Percentiles rank a stretch among this genome's conserved stretches.
Evolutionary conservation across 2,797 vertebrate species (phyloP).

Genomic region (Melanotaenia nigrans): DNA sequence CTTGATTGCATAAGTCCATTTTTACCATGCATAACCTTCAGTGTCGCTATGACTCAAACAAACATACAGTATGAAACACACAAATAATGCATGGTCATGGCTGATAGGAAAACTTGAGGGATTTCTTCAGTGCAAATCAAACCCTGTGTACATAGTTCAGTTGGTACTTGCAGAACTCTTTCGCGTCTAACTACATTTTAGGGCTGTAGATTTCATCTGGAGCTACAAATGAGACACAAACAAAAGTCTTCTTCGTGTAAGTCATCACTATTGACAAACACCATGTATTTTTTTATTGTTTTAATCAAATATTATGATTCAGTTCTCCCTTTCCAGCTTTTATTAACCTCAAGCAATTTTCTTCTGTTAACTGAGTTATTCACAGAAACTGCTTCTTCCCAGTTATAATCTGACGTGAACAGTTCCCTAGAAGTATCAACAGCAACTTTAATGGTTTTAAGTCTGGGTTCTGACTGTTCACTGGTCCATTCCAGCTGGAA

Average conservation of each 20-base stretch:
- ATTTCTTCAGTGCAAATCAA: neutral
- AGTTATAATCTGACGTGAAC: neutral
- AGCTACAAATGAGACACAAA: no score
- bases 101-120: neutral
- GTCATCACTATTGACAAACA: no score
- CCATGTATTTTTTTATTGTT: no score
- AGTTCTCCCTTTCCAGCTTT: no score
- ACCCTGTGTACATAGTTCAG: neutral
- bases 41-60: neutral
- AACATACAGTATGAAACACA: neutral
- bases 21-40: conserved; percentile 26
- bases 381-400: no score
- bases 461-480: neutral
- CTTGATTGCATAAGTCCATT: neutral
- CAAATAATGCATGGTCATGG: neutral
- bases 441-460: neutral
- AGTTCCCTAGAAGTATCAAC: neutral
- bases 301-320: no score
- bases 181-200: neutral
- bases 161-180: neutral
- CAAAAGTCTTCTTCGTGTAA: no score
- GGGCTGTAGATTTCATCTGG: neutral
- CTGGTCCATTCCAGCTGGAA: neutral
- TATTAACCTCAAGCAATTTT: no score
- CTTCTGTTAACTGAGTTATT: no score